Percentiles rank a stretch among this genome's conserved stretches.
These are phyloP conservation scores for Hypotaenidia okinawae DNA, from an alignment of 2,797 vertebrate genomes.

Conservation along the genomic window DNA sequence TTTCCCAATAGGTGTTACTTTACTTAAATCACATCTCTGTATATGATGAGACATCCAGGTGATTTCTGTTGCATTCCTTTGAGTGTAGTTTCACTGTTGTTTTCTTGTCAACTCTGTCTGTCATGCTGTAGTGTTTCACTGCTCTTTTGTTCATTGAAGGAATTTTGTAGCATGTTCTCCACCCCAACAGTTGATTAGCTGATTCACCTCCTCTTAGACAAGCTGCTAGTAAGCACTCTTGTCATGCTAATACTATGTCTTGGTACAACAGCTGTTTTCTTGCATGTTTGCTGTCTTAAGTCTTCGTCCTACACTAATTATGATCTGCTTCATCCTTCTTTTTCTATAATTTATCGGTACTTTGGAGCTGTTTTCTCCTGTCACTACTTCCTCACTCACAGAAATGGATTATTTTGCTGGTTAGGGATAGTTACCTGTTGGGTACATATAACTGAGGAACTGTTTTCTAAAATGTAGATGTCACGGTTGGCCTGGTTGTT, in stretches of 20 bases:
- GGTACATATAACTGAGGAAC: background rate
- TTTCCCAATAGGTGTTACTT: background rate
- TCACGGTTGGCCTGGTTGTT: background rate
- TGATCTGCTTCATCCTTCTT: background rate
- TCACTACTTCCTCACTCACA: background rate
- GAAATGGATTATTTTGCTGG: background rate
- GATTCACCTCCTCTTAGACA: background rate
- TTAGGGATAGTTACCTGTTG: background rate
- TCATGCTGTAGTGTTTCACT: background rate
- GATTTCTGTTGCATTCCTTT: background rate
- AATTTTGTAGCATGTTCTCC: background rate
- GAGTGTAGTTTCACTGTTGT: background rate
- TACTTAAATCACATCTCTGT: background rate
- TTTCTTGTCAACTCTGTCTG: background rate
- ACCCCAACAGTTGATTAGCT: background rate
- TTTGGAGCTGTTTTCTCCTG: background rate
- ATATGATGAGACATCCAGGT: background rate
- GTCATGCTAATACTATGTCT: background rate
- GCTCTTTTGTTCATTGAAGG: background rate
- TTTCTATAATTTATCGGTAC: background rate
- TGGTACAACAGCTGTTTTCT: background rate
- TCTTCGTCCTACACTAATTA: background rate
- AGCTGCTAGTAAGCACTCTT: background rate
- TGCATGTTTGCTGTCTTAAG: background rate
- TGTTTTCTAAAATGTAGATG: background rate